Evolutionary conservation across 2,888 invertebrate genomes (phyloP).

Genomic region (Tuta absoluta): DNA sequence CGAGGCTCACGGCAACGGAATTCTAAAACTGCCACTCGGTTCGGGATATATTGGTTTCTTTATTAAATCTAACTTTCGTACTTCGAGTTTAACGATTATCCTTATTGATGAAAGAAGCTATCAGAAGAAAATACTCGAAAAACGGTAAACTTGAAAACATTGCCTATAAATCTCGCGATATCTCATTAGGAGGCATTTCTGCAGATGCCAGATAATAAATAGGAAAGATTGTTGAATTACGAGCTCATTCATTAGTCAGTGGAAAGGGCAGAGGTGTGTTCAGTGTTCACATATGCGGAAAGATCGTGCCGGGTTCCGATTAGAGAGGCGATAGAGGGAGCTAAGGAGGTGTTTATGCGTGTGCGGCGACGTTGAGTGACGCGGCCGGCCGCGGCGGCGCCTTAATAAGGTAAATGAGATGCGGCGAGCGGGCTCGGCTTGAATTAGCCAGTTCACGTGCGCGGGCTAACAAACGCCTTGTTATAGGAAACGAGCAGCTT

Average conservation of each 20-base stretch:
- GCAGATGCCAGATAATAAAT: conserved; percentile 25
- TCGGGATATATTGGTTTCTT: conserved; percentile 13
- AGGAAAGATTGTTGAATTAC: conserved; percentile 29
- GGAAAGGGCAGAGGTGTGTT: conserved; percentile 36
- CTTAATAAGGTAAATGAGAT: conserved; percentile 77
- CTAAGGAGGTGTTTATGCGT: conserved; percentile 68
- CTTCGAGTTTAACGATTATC: not conserved
- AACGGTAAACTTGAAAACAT: not conserved
- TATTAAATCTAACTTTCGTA: conserved; percentile 10
- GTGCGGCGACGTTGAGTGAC: conserved; percentile 70
- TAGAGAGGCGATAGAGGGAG: conserved; percentile 53
- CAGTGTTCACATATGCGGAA: conserved; percentile 33
- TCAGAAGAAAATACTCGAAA: conserved; percentile 1
- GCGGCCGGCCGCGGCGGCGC: conserved; percentile 56
- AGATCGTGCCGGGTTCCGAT: conserved; percentile 42
- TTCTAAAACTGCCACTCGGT: conserved; percentile 9
- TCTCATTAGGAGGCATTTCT: conserved; percentile 17
- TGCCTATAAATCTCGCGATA: not conserved
- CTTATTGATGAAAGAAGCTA: not conserved
- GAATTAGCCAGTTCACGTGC: conserved; percentile 56
- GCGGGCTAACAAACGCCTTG: conserved; percentile 63
- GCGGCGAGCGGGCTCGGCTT: conserved; percentile 51
- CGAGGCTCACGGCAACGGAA: conserved; percentile 16
- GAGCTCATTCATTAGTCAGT: conserved; percentile 39
- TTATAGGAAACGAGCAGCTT: conserved; percentile 52